These are phyloP conservation scores for Mystacides longicornis DNA, from an alignment of 2,888 invertebrate species.

Conservation along the genomic window DNA sequence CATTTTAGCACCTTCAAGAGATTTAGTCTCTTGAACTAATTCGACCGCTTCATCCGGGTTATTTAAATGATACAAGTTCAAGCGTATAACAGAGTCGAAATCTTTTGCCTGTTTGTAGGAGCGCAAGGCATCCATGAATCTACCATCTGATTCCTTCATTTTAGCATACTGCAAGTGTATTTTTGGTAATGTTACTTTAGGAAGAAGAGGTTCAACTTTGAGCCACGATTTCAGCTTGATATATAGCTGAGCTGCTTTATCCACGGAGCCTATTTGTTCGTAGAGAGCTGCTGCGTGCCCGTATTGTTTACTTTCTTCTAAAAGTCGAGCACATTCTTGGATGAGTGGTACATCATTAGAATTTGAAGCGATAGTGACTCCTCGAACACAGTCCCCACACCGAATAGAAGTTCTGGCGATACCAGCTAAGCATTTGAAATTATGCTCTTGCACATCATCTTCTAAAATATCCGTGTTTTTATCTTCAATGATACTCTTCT, in stretches of 20 bases:
- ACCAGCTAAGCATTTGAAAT: conserved; percentile 79
- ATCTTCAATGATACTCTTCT: conserved; percentile 62
- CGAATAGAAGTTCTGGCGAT: conserved; percentile 86
- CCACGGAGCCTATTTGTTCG: conserved; percentile 83
- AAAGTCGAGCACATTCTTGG: conserved; percentile 86
- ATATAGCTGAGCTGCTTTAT: conserved; percentile 87
- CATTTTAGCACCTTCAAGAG: conserved; percentile 92
- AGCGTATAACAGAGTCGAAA: conserved; percentile 84
- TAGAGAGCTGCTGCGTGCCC: conserved; percentile 87
- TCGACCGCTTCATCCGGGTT: conserved; percentile 93
- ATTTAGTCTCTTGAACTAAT: conserved; percentile 88
- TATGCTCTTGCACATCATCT: conserved; percentile 55
- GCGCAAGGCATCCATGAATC: conserved; percentile 81
- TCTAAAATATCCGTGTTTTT: conserved; percentile 33
- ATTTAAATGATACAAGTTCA: conserved; percentile 87
- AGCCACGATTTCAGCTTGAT: conserved; percentile 94
- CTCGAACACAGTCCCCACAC: conserved; percentile 85
- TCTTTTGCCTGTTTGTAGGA: conserved; percentile 90
- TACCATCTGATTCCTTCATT: conserved; percentile 86
- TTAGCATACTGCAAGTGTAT: conserved; percentile 91
- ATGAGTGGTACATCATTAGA: conserved; percentile 57
- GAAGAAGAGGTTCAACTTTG: conserved; percentile 84
- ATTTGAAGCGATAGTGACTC: conserved; percentile 69
- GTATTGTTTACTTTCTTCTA: conserved; percentile 87
- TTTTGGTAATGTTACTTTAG: conserved; percentile 83